Base-by-base conservation (phyloP, 2,797 vertebrate genomes). In the Parauchenoglanis punctatus region DNA sequence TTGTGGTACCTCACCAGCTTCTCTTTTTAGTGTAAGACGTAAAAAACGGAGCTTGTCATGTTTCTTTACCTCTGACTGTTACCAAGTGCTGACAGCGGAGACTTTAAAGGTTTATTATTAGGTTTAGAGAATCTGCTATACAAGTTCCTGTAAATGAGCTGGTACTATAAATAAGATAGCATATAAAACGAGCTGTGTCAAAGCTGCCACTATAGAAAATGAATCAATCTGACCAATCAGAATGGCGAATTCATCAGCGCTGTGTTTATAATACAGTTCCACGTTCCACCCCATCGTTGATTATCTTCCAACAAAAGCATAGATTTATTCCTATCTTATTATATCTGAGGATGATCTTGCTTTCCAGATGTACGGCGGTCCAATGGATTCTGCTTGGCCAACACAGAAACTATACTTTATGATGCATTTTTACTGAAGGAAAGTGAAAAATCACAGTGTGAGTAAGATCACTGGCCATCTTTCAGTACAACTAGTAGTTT, bases 351-450 rank as follows among this genome's bases (percentile, higher is more conserved):
- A 7, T n/a, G 35, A 81, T 63, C 11, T 46, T 81, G 76, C 90
- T 86, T 77, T 89, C 86, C 93, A 97, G 97, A 97, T 94, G 96
- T 97, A 91, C 96, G 97, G 96, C 91, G 96, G 76, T 96, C 97
- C 35, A 97, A 97, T 85, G 96, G 97, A 54, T 97, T 97, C 92
- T 97, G 97, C 93, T 94, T 97, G 92, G 97, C 97, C 65, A 97
- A 97, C 88, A 97, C 97, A 0, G 97, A 97, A 92, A 97, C 96
- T 0, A 96, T 97, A 44, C 94, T 97, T 63, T 96, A 96, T 75
- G 97, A 97, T 91, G 94, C 95, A 91, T 95, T 92, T 89, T 91
- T 96, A 92, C 93, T 96, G 0, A 95, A 96, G 0, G 94, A 95
- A 44, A 95, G 93, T 89, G 95, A 96, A 87, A 94, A 95, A 68